Conservation (phyloP, 2,113 vertebrate species). For the Pardalotus punctatus region DNA sequence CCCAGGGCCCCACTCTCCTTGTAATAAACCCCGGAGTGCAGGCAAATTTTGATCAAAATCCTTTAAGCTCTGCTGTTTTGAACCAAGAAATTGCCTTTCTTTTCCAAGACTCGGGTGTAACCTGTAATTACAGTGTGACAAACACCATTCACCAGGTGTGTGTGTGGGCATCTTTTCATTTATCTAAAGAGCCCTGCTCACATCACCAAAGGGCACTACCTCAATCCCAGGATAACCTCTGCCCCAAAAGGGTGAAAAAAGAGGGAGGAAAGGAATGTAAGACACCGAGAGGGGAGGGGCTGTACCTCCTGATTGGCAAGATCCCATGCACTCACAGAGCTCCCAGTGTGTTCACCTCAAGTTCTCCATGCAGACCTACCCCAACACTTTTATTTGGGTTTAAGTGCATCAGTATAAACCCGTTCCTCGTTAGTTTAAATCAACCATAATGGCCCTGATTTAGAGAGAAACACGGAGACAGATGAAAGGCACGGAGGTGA, state of each 20-base stretch:
- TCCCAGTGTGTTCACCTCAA: neutral
- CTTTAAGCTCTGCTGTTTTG: neutral
- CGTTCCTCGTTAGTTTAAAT: neutral
- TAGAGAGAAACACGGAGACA: neutral
- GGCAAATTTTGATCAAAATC: neutral
- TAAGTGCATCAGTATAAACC: neutral
- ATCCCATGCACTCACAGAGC: fast-evolving
- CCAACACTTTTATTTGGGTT: neutral
- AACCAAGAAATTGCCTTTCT: neutral
- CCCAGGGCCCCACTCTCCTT: neutral
- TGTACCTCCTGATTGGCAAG: neutral
- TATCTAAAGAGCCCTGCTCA: neutral
- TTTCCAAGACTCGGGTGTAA: neutral
- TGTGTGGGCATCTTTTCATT: neutral
- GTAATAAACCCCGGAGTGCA: neutral
- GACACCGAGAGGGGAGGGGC: neutral
- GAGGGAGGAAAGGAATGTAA: neutral
- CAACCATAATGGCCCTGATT: neutral
- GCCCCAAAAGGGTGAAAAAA: neutral
- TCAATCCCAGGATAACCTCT: neutral
- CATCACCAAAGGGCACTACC: too few relatives aligned
- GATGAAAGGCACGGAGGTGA: neutral
- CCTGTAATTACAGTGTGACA: fast-evolving
- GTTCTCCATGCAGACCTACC: neutral
- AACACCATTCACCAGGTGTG: neutral